Conservation (phyloP, 2,888 invertebrate species). For the Disparrhopalites patrizii region DNA sequence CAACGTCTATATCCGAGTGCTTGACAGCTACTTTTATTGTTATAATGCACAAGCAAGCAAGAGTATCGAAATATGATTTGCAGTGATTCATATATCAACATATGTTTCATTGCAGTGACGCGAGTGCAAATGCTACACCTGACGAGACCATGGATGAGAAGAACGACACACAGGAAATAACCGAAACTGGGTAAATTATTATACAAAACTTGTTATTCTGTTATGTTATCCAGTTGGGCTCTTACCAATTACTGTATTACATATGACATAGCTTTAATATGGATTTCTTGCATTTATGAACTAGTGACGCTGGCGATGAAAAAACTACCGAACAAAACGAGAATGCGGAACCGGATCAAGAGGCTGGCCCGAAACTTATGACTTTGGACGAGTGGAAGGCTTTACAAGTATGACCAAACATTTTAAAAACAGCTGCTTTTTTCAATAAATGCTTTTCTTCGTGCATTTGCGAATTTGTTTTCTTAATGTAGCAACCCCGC, state of each 20-base stretch:
- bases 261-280: not conserved
- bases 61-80: not conserved
- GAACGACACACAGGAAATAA: constrained; percentile 33
- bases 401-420: constrained; percentile 58
- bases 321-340: constrained; percentile 48
- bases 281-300: not conserved
- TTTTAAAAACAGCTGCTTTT: not conserved
- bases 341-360: constrained; percentile 56
- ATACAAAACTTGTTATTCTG: not conserved
- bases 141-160: constrained; percentile 43
- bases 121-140: constrained; percentile 11
- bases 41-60: no score
- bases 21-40: not conserved
- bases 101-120: constrained; percentile 9
- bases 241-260: not conserved
- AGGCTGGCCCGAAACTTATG: constrained; percentile 63
- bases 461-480: no score
- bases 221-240: not conserved
- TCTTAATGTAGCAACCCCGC: constrained; percentile 57
- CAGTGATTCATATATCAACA: not conserved
- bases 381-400: constrained; percentile 95
- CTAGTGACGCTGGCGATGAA: constrained; percentile 47
- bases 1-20: constrained; percentile 1
- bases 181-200: constrained; percentile 37
- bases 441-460: not conserved